Evolutionary conservation across 1,140 invertebrate species (phyloP), one percentile per base, ranked within the genome.

Genomic region (Lycorma delicatula): DNA sequence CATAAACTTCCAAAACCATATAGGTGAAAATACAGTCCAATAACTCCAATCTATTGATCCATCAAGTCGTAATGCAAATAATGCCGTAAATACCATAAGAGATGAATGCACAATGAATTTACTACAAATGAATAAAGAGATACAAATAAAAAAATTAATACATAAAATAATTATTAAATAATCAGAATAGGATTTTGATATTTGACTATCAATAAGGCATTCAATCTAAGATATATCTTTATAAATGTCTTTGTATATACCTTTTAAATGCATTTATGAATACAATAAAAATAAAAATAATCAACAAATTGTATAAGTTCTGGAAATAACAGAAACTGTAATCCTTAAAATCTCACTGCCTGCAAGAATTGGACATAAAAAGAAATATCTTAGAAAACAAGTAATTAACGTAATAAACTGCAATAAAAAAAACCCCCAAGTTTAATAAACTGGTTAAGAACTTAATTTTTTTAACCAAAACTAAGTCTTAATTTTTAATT

Each of bases 1-100:
- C 67, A 96, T 81, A 58, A 84, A 76, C 72, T 98, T 97, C 94
- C 95, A 98, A 60, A 96, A 83, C 93, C 93, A 98, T 71, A 98
- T 84, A 47, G 94, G 94, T 27, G 86, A 81, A 71, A 98, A 97
- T 22, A 97, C 83, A 5, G 88, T 84, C 91, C 93, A 97, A 70
- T 89, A 97, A 58, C 89, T 95, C 89, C 92, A 96, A 69, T 82
- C 78, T 51, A 91, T 88, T 48, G 81, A 85, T 56, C 85, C 83
- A 75, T 98, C 95, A 51, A 95, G 77, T 61, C 91, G 82, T 63
- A 98, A 77, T 9, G 93, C 85, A 74, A 97, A 87, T 54, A 98
- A 75, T 44, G 87, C 80, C 26, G 91, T 91, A 70, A 98, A 98
- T 64, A 91, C 77, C 70, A 96, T 82, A 61, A 98, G 77, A 74